Base-by-base conservation (phyloP, 2,797 vertebrate species). In the Buphagus erythrorhynchus region DNA sequence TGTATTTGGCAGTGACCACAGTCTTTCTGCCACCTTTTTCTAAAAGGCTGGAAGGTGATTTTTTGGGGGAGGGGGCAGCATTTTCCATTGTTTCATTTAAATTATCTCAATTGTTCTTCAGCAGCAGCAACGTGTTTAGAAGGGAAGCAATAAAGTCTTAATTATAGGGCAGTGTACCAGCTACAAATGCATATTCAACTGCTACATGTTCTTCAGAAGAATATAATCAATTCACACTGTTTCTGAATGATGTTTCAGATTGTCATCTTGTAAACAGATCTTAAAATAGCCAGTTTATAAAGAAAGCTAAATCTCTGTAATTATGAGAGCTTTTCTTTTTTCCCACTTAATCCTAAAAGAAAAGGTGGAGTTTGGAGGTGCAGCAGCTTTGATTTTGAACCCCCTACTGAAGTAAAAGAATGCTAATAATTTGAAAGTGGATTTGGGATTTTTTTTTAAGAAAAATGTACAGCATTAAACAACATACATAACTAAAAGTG, bases 231-330 rank as follows among this genome's bases (percentile, higher is more conserved):
- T 92, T 97, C 96, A 92, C 68, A 90, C 91, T 94, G 92, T 1
- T 92, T 96, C 59, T 76, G 92, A 95, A 83, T 84, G 89, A 93
- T 94, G 93, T 94, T 97, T 97, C 91, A 94, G 88, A 96, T 76
- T 90, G 78, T 71, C 69, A 80, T 81, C 89, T 96, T 86, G 61
- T 88, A 96, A 98, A 93, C 68, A 93, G 87, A 84, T 74, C 96
- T 96, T 92, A 97, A 97, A 97, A 97, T 95, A 97, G 90, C 79
- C 69, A 75, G 57, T 67, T 93, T 83, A 87, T 77, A 94, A 96
- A 92, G 91, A 63, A 95, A 79, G 59, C 69, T 83, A 93, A 95
- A 96, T 95, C 80, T 89, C 92, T 97, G 19, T 93, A 96, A 97
- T 97, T 96, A 96, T 58, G 58, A 75, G 25, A 83, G 74, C 31